Evolutionary conservation across 2,797 vertebrate genomes (phyloP), one percentile per base, ranked within the genome.

Genomic region (Taeniopygia guttata): DNA sequence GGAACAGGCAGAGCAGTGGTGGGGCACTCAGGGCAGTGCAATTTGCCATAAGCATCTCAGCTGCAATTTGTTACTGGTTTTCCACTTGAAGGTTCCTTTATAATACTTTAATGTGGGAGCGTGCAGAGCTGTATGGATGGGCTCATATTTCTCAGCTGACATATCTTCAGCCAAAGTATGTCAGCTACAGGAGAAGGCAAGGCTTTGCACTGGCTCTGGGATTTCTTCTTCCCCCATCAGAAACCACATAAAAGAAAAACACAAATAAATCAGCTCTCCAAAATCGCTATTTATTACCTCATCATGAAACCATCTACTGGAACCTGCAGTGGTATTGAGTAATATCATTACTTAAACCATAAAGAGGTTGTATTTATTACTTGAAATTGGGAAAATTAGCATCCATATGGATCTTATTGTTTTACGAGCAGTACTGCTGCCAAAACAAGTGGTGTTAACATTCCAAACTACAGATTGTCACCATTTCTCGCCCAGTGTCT

Each of bases 341-440:
- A 97, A 97, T 94, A 94, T 46, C 64, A 86, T 93, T 96, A 97
- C 85, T 94, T 87, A 93, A 93, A 84, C 94, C 95, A 96, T 94
- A 91, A 95, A 95, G 89, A 92, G 84, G 67, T 66, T 90, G 80
- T 93, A 94, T 89, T 96, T 93, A 94, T 94, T 95, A 90, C 95
- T 91, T 84, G 90, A 82, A 96, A 96, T 94, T 93, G 86, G 64
- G 90, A 87, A 96, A 96, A 97, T 96, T 97, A 97, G 95, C 94
- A 92, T 93, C 87, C 95, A 97, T 91, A 95, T 95, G 95, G 95
- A 97, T 95, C 95, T 76, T 84, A 96, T 97, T 96, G 95, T 96
- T 93, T 94, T 91, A 96, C 51, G 72, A 87, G 74, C 86, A 75
- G 89, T 42, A 67, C 6, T 9, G 52, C 83, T 95, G 95, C 95